Evolutionary conservation across 2,113 vertebrate genomes (phyloP), one percentile per base, ranked within the genome.

Genomic region (Acanthochromis polyacanthus): DNA sequence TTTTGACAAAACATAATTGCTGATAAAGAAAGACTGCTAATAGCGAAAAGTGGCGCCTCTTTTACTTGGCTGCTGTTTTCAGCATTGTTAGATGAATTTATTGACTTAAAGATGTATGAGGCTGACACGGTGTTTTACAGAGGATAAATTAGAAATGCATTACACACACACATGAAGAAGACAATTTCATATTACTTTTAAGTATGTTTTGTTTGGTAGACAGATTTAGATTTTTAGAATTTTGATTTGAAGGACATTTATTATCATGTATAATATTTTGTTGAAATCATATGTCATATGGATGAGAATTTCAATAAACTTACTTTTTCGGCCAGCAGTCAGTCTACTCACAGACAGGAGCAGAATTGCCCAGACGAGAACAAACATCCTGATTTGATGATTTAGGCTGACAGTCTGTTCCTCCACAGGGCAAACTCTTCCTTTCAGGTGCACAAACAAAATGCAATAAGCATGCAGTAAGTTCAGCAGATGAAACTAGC

Each of bases 301-400:
- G 19, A 32, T 32, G 11, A 45, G 30, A 1, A 30, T 58, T 58
- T 0, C 25, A 40, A 10, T n/a, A 22, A 17, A 62, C 4, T 20
- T 17, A 9, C 0, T 0, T 50, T 50, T 11, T 48, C 4, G 66
- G 9, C 9, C 0, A 36, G 23, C 3, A 1, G 0, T 22, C 8
- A 1, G 8, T 11, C 3, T 6, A 2, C 38, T 22, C 8, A 77
- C 22, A 32, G 12, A 15, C 4, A 61, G 23, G 17, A 81, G 32
- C 19, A 89, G 36, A 53, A 22, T 52, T 11, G 0, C 32, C 71
- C 40, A 82, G 59, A 75, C 58, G 63, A 81, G 67, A 58, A 16
- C 0, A 4, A 59, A 36, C 83, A 86, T 81, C 55, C 10, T 82
- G 38, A 66, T 59, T 52, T 0, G n/a, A 40, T 5, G 8, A 3